A percentile compares a stretch with the other conserved stretches of the same genome.
phyloP scores from a whole-genome alignment of 2,888 invertebrate species.

The Syrista parreyssii region DNA sequence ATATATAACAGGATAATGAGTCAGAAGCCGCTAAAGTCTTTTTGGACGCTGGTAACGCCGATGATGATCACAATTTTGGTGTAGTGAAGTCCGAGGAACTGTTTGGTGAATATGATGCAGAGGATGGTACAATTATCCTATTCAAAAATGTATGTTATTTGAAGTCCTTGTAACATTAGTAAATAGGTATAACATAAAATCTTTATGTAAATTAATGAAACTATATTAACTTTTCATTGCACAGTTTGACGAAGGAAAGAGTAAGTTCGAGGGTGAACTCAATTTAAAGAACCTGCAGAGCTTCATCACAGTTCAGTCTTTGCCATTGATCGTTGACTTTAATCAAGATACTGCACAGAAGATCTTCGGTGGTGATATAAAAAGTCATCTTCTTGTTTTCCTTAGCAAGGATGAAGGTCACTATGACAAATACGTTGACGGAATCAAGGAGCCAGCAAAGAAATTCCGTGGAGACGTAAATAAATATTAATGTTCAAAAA shows the following conservation, averaged over 20 bases:
- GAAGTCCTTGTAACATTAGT: not conserved
- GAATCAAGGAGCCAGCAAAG: conserved; percentile 86
- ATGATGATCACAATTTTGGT: conserved; percentile 92
- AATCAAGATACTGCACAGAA: conserved; percentile 97
- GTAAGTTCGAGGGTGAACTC: conserved; percentile 77
- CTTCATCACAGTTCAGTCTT: conserved; percentile 85
- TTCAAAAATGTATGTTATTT: conserved; percentile 85
- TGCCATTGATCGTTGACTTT: conserved; percentile 95
- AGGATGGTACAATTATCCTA: conserved; percentile 83
- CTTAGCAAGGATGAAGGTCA: conserved; percentile 90
- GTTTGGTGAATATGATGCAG: conserved; percentile 81
- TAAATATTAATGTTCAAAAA: not conserved
- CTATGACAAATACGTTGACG: conserved; percentile 82
- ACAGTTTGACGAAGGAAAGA: conserved; percentile 88
- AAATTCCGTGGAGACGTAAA: conserved; percentile 85
- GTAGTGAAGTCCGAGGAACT: conserved; percentile 84
- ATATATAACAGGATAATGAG: conserved; percentile 72
- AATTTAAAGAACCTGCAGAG: conserved; percentile 78
- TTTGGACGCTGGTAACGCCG: conserved; percentile 80
- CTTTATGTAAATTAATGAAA: not conserved
- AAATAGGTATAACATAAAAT: conserved; percentile 9
- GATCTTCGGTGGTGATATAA: conserved; percentile 98
- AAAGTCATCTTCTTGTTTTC: conserved; percentile 96
- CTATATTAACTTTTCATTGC: conserved; percentile 36
- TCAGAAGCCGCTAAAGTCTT: conserved; percentile 86